These are phyloP conservation scores for Cantharis lateralis DNA, from an alignment of 2,888 invertebrate genomes.

Conservation along the genomic window DNA sequence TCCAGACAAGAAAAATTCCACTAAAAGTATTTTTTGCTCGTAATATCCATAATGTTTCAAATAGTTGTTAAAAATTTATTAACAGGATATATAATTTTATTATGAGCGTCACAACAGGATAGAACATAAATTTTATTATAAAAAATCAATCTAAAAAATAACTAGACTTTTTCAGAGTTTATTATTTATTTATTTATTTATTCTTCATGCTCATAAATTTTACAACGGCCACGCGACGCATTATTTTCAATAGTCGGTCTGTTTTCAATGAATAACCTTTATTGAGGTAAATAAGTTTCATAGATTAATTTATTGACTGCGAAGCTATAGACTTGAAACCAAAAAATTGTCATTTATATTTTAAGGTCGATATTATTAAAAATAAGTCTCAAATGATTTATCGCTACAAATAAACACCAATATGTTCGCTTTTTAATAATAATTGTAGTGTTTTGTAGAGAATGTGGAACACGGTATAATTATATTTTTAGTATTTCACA, in stretches of 20 bases:
- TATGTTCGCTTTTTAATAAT: neutral
- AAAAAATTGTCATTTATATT: neutral
- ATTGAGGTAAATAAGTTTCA: neutral
- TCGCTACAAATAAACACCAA: neutral
- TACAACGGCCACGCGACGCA: neutral
- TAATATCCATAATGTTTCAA: slow-evolving; percentile 46
- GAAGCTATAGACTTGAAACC: neutral
- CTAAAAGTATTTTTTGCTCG: slow-evolving; percentile 72
- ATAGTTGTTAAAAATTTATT: neutral
- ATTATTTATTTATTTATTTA: neutral
- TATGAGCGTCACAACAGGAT: neutral
- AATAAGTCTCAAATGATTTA: neutral
- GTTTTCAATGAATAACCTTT: neutral
- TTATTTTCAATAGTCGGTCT: neutral
- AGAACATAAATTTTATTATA: neutral
- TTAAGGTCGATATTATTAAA: neutral
- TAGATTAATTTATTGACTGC: neutral
- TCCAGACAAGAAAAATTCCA: slow-evolving; percentile 54
- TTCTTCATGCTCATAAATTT: neutral
- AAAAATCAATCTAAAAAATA: neutral
- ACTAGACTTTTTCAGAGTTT: neutral
- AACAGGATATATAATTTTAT: neutral
- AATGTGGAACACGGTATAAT: neutral
- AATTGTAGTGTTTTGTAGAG: neutral
- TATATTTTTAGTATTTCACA: neutral